These are phyloP conservation scores for Huso huso DNA, from an alignment of 2,797 vertebrate species.

Conservation along the genomic window DNA sequence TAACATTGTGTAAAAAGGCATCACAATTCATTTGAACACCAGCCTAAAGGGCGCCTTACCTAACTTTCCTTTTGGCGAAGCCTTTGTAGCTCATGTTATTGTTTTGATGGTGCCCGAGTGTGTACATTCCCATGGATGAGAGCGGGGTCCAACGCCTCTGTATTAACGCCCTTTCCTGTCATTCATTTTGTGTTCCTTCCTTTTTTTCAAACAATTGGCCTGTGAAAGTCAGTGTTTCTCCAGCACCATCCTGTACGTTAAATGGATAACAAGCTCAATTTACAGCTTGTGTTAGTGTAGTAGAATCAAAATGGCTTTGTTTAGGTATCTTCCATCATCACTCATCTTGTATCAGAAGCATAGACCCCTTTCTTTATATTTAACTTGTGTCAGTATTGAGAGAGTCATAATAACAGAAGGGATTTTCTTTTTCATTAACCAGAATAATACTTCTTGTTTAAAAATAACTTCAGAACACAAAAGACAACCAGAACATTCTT, in stretches of 20 bases:
- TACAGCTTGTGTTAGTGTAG: constrained; percentile 18
- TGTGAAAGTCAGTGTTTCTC: constrained; percentile 16
- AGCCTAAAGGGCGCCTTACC: neutral
- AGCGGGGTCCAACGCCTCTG: constrained; percentile 10
- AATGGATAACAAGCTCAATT: constrained; percentile 22
- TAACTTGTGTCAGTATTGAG: too few species aligned
- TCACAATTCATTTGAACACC: neutral
- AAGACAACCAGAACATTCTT: too few species aligned
- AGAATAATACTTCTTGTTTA: too few species aligned
- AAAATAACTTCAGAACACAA: too few species aligned
- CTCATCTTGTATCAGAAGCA: neutral
- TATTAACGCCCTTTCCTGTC: constrained; percentile 19
- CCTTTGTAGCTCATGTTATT: constrained; percentile 11
- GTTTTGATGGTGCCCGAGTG: neutral
- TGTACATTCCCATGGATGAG: neutral
- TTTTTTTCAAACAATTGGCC: constrained; percentile 6
- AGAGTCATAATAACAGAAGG: too few species aligned
- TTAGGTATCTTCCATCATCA: neutral
- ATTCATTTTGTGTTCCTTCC: constrained; percentile 21
- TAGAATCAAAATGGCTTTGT: neutral
- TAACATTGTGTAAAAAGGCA: neutral
- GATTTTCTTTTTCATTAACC: too few species aligned
- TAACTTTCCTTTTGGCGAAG: neutral
- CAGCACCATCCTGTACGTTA: constrained; percentile 5
- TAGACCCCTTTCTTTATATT: too few species aligned